Conservation (phyloP, 2,797 vertebrate species). For the Alfaro cultratus region DNA sequence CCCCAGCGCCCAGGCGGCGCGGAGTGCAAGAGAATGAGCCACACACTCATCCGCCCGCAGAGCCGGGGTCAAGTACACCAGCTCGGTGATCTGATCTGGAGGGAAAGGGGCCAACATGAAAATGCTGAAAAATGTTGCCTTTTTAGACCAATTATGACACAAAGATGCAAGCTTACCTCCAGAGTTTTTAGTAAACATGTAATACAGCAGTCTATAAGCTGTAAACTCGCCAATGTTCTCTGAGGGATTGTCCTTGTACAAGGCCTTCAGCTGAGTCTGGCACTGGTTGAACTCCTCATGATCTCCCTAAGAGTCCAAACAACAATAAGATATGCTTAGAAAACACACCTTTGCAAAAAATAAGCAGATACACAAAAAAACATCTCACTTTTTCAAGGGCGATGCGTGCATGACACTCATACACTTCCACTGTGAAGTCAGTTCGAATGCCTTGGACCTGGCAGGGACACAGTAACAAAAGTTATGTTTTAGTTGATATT, state of each 20-base stretch:
- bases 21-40: constrained; percentile 86
- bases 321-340: neutral
- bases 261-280: constrained; percentile 92
- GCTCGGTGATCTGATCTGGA: constrained; percentile 90
- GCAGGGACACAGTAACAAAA: neutral
- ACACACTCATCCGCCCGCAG: constrained; percentile 86
- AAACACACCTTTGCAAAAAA: neutral
- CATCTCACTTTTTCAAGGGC: constrained; percentile 89
- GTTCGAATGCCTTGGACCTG: constrained; percentile 94
- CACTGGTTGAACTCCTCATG: constrained; percentile 97
- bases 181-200: constrained; percentile 93
- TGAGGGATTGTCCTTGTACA: constrained; percentile 88
- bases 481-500: too few species aligned
- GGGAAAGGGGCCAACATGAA: neutral
- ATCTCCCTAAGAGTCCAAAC: constrained; percentile 83
- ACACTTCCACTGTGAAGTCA: constrained; percentile 94
- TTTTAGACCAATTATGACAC: neutral
- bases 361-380: neutral
- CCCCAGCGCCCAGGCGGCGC: constrained; percentile 90
- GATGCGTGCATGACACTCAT: constrained; percentile 93
- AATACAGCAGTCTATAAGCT: constrained; percentile 91
- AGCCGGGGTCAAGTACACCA: constrained; percentile 88
- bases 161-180: constrained; percentile 78
- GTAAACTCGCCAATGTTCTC: constrained; percentile 94
- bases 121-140: neutral